Evolutionary conservation across 35 echinoderm and acorn worm species (phyloP).

Genomic region (Ophioderma brevispina): DNA sequence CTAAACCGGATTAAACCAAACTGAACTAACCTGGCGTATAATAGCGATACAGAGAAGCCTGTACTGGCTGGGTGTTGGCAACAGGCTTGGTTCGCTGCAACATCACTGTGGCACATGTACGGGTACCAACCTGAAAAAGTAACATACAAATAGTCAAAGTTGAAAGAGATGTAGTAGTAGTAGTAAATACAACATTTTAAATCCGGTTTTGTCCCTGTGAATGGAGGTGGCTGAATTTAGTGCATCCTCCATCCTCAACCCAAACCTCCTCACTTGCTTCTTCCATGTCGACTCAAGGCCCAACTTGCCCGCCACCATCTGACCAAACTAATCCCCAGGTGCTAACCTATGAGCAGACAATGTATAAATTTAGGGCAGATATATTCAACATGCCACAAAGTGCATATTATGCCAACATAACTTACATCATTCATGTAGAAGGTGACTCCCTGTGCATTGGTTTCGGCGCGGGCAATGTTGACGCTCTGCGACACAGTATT

Average conservation of each 20-base stretch:
- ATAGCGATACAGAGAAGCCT: slow-evolving; percentile 22
- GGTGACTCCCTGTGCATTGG: slow-evolving; percentile 16
- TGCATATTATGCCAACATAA: neutral
- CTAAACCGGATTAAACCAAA: no score
- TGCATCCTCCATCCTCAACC: no score
- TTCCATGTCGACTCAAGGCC: no score
- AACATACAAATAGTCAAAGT: no score
- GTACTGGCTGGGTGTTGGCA: neutral
- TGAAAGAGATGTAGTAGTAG: no score
- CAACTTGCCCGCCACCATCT: neutral
- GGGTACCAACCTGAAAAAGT: neutral
- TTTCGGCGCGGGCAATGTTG: slow-evolving; percentile 24
- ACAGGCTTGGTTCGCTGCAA: slow-evolving; percentile 4
- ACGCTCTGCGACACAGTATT: neutral
- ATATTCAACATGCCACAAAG: neutral
- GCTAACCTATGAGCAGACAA: neutral
- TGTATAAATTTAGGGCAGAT: neutral
- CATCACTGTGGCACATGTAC: slow-evolving; percentile 1
- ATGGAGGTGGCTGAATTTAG: no score
- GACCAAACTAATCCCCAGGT: neutral
- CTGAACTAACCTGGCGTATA: slow-evolving; percentile 19
- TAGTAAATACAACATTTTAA: no score
- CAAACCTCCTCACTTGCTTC: no score
- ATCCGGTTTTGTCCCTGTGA: no score
- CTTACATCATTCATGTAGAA: slow-evolving; percentile 54